Base-by-base conservation (phyloP, 2,888 invertebrate genomes). In the Ashinkailepas kermadecensis region DNA sequence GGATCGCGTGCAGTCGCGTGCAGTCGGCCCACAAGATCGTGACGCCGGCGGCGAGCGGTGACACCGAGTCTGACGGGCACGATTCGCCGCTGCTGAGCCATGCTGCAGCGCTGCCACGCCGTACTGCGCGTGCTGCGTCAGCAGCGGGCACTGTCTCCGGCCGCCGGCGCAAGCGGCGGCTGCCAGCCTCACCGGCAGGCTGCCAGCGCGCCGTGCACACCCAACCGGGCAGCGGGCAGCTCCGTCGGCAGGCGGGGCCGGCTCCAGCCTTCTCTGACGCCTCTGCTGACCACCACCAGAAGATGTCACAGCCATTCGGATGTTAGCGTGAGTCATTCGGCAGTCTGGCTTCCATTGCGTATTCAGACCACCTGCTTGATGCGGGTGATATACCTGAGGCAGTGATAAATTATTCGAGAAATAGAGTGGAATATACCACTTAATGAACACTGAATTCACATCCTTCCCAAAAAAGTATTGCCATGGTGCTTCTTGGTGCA, bases 91-190 rank as follows among this genome's bases (percentile, higher is more conserved):
- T 39, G 23, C 23, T 65, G 7, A 8, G 39, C 39, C 6, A 70
- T 70, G 70, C 39, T 70, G 70, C 70, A 70, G 70, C 70, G 70
- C 39, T 70, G 39, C 39, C 39, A 10, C 10, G 70, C 70, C 6
- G 70, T 70, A 7, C 70, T 70, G 39, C 70, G 70, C 39, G 25
- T 70, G 70, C 70, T 70, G 70, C 70, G 70, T 4, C 39, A 70
- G 70, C 70, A 70, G 15, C 70, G 70, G 25, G 70, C 70, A 15
- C 70, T 70, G 70, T 70, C 70, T 3, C 70, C 70, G 39, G 70
- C 15, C 70, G 39, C 39, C 70, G 11, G 12, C 25, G 25, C 7
- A 15, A 39, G 6, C 70, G 25, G 67, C 13, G 15, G 62, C 39
- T 39, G 39, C 4, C 39, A 39, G 39, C 39, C 39, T 39, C 39